These are phyloP conservation scores for Amiota mariae DNA, from an alignment of 2,888 invertebrate genomes.

Conservation along the genomic window DNA sequence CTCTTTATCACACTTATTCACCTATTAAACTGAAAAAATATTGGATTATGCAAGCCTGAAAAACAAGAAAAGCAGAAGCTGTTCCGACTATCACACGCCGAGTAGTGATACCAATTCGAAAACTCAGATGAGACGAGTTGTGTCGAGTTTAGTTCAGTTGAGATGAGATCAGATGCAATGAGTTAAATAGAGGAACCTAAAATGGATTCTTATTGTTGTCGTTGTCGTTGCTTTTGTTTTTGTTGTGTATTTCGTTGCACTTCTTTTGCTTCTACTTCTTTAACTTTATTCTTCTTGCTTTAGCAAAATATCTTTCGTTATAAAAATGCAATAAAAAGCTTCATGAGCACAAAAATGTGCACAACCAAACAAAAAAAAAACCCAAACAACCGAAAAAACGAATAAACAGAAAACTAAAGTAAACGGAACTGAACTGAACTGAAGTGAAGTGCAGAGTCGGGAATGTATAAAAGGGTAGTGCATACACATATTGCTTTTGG, in stretches of 20 bases:
- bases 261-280: neutral
- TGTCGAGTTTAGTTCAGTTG: no score
- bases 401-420: neutral
- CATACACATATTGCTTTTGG: slow-evolving; percentile 19
- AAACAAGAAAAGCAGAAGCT: slow-evolving; percentile 5
- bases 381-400: neutral
- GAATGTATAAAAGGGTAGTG: neutral
- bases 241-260: neutral
- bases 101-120: neutral
- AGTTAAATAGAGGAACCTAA: no score
- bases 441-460: no score
- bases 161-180: no score
- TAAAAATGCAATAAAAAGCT: slow-evolving; percentile 31
- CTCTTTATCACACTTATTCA: slow-evolving; percentile 25
- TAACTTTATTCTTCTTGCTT: no score
- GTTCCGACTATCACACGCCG: neutral
- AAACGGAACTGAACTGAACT: neutral
- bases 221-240: neutral
- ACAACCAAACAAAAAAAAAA: slow-evolving; percentile 13
- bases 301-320: slow-evolving; percentile 22
- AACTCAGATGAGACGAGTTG: neutral
- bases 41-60: slow-evolving; percentile 22
- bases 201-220: no score
- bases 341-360: slow-evolving; percentile 13
- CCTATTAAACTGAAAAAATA: slow-evolving; percentile 27